phyloP scores from a whole-genome alignment of 30 jellyfish, hydroid and myxozoan species.

The Sanderia malayensis region DNA sequence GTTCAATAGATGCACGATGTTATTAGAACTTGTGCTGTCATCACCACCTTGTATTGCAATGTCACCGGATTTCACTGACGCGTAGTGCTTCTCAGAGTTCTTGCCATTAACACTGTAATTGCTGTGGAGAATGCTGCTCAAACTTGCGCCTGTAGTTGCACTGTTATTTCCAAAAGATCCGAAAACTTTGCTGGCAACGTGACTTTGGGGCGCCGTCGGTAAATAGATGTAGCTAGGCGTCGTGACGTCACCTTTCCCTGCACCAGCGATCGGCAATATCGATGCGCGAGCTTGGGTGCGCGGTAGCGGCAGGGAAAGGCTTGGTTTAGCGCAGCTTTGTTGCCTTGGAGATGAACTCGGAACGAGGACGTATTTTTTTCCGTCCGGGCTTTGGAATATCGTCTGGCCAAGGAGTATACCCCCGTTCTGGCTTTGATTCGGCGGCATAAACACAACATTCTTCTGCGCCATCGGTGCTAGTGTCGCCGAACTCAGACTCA shows the following conservation, averaged over 20 bases:
- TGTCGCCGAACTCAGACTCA: background rate
- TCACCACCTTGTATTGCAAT: background rate
- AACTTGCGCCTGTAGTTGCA: constrained; percentile 2
- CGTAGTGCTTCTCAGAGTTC: background rate
- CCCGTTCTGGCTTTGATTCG: constrained; percentile 33
- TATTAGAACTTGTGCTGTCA: constrained; percentile 19
- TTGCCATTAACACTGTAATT: background rate
- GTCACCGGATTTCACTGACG: background rate
- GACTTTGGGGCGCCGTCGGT: constrained; percentile 24
- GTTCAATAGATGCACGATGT: constrained; percentile 46
- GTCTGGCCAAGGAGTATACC: constrained; percentile 75
- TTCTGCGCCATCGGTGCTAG: background rate
- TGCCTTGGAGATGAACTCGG: constrained; percentile 33
- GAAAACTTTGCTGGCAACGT: constrained; percentile 7
- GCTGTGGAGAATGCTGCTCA: background rate
- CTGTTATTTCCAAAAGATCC: background rate
- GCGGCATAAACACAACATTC: constrained; percentile 43
- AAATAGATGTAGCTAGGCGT: constrained; percentile 42
- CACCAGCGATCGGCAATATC: constrained; percentile 22
- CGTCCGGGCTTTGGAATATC: constrained; percentile 51
- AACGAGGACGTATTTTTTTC: constrained; percentile 53
- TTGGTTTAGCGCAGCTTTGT: background rate
- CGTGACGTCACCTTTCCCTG: constrained; percentile 5
- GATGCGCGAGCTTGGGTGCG: constrained; percentile 42
- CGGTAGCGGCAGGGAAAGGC: background rate